phyloP scores from a whole-genome alignment of 2,888 invertebrate species.

The Hetaerina titia region DNA sequence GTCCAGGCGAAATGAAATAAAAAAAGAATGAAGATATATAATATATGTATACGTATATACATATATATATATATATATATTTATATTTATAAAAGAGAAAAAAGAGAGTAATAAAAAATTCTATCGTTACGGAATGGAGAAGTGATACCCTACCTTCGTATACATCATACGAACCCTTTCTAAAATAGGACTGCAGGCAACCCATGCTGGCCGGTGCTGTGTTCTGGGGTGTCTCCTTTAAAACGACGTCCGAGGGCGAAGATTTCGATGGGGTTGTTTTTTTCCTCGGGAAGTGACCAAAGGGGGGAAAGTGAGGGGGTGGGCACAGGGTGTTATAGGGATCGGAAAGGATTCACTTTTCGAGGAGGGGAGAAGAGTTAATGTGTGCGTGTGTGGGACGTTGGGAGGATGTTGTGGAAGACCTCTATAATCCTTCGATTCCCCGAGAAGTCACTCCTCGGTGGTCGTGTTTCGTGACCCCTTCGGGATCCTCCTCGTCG shows the following conservation, averaged over 20 bases:
- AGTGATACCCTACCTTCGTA: conserved; percentile 71
- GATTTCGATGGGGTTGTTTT: background rate
- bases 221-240: background rate
- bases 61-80: too few relatives aligned
- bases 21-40: background rate
- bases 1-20: background rate
- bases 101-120: conserved; percentile 39
- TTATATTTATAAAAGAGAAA: background rate
- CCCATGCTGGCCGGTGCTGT: conserved; percentile 70
- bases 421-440: too few relatives aligned
- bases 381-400: background rate
- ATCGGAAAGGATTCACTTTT: background rate
- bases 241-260: conserved; percentile 17
- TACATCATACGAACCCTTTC: conserved; percentile 72
- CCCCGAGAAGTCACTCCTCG: too few relatives aligned
- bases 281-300: background rate
- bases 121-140: conserved; percentile 30
- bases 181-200: conserved; percentile 72
- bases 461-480: background rate
- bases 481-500: background rate
- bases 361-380: background rate
- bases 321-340: background rate
- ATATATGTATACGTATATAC: too few relatives aligned
- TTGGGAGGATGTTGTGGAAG: background rate
- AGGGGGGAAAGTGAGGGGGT: background rate